A percentile compares a stretch with the other conserved stretches of the same genome.
Evolutionary conservation across 2,797 vertebrate genomes (phyloP).

Genomic region (Ptychadena robeensis): DNA sequence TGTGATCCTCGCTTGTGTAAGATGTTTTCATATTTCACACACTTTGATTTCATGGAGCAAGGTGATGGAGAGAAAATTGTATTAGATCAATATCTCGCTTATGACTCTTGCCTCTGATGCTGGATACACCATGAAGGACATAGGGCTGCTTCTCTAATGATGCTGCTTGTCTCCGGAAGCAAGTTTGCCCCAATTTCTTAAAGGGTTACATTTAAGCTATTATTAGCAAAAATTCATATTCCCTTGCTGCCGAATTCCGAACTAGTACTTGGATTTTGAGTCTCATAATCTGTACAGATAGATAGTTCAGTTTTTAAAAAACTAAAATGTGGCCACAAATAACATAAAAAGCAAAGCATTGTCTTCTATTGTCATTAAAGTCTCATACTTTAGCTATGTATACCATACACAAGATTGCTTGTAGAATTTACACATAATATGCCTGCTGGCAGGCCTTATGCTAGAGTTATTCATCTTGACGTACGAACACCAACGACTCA

Average conservation of each 20-base stretch:
- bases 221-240: neutral
- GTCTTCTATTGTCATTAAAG: no score
- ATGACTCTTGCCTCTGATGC: constrained; percentile 4
- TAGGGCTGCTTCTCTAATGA: neutral
- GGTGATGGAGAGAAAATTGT: neutral
- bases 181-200: neutral
- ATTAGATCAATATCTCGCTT: neutral
- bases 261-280: neutral
- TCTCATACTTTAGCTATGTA: neutral
- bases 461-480: neutral
- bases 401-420: neutral
- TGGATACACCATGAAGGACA: neutral
- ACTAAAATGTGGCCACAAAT: no score
- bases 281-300: no score
- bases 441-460: neutral
- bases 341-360: no score
- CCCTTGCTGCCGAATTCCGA: neutral
- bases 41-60: neutral
- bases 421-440: neutral
- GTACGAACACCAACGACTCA: neutral
- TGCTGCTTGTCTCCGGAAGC: neutral
- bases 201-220: neutral
- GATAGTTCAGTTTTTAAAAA: no score
- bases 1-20: neutral
- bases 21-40: neutral